phyloP scores from a whole-genome alignment of 2,113 vertebrate genomes.

The Sapajus apella region DNA sequence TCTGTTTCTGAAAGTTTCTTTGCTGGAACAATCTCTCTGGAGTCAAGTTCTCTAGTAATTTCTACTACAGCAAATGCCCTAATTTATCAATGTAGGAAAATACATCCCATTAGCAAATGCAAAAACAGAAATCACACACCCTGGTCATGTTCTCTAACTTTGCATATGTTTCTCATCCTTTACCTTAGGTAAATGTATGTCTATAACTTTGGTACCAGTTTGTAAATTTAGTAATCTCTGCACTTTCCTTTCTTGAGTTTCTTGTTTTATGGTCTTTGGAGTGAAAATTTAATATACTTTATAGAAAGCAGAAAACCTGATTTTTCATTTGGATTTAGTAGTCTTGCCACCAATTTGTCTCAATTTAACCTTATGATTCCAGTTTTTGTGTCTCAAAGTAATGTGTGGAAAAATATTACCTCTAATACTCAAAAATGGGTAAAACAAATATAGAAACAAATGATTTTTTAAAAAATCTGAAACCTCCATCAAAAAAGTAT shows the following conservation, averaged over 20 bases:
- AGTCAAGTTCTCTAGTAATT: not conserved
- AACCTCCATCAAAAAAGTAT: not conserved
- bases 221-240: not conserved
- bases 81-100: conserved; percentile 17
- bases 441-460: conserved; percentile 21
- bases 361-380: not conserved
- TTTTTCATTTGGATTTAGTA: conserved; percentile 24
- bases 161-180: not conserved
- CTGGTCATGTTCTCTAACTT: not conserved
- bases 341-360: not conserved
- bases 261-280: not conserved
- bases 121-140: not conserved
- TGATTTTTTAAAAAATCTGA: not conserved
- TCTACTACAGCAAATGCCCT: not conserved
- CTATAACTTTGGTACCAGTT: not conserved
- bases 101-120: not conserved
- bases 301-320: not conserved
- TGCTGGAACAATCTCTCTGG: not conserved
- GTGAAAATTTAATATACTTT: not conserved
- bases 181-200: not conserved
- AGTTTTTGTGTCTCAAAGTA: not conserved
- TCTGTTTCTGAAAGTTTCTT: not conserved
- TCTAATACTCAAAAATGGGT: not conserved
- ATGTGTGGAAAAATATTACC: conserved; percentile 21
- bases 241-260: conserved; percentile 1